Conservation (phyloP, 2,888 invertebrate species). For the Scaptodrosophila latifasciaeformis region DNA sequence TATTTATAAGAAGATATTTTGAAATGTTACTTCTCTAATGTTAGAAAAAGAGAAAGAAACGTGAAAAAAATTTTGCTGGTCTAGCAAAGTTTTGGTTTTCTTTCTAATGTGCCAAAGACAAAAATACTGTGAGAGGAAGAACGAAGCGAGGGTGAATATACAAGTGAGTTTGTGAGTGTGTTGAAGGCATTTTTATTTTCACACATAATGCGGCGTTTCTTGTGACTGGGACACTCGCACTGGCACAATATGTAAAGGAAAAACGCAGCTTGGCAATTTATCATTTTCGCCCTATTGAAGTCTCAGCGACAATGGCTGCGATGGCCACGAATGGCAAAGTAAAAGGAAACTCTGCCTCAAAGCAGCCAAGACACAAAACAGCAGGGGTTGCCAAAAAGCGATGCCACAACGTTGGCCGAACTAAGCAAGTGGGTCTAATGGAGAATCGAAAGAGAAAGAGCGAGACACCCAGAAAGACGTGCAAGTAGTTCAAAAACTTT, state of each 20-base stretch:
- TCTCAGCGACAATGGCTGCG: constrained; percentile 40
- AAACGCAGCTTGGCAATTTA: constrained; percentile 60
- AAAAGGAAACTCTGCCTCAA: constrained; percentile 10
- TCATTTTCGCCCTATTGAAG: constrained; percentile 68
- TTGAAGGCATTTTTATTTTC: constrained; percentile 55
- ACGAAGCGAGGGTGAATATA: constrained; percentile 21
- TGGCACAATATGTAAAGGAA: constrained; percentile 18
- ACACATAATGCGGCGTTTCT: constrained; percentile 43
- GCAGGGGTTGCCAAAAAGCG: constrained; percentile 59
- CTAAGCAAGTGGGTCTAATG: constrained; percentile 7
- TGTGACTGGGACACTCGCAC: neutral
- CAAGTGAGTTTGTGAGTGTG: constrained; percentile 35
- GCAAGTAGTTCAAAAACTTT: constrained; percentile 67
- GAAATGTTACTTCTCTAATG: too few species aligned
- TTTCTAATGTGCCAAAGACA: constrained; percentile 34
- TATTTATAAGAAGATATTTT: too few species aligned
- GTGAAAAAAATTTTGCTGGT: neutral
- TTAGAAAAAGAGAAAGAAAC: too few species aligned
- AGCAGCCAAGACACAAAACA: constrained; percentile 60
- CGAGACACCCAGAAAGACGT: constrained; percentile 62
- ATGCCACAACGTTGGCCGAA: too few species aligned
- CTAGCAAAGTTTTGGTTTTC: constrained; percentile 26
- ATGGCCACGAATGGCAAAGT: constrained; percentile 47
- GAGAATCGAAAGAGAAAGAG: constrained; percentile 34
- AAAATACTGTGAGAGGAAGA: constrained; percentile 9